phyloP scores from a whole-genome alignment of 2,113 vertebrate genomes.

The Etheostoma cragini region DNA sequence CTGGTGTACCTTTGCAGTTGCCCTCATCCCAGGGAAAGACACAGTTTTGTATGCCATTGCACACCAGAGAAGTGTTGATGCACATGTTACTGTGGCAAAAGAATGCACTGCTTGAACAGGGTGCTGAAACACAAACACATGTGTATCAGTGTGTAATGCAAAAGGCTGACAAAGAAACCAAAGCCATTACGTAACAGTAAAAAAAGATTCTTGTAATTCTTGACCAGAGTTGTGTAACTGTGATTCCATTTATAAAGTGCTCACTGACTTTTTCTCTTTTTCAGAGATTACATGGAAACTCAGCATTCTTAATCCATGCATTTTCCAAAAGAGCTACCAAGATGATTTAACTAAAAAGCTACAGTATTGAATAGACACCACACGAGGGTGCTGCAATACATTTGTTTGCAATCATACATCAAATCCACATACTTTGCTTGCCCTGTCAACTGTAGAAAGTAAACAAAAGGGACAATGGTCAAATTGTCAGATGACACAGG shows the following conservation, averaged over 20 bases:
- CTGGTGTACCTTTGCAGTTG: constrained; percentile 90
- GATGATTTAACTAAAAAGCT: neutral
- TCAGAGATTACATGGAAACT: neutral
- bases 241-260: neutral
- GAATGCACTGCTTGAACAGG: constrained; percentile 88
- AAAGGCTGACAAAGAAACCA: neutral
- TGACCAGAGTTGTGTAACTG: neutral
- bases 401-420: neutral
- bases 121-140: constrained; percentile 84
- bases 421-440: neutral
- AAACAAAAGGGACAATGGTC: neutral
- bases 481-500: constrained; percentile 2
- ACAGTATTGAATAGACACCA: constrained; percentile 10
- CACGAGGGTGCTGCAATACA: constrained; percentile 15
- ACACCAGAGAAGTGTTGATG: constrained; percentile 97
- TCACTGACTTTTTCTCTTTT: neutral
- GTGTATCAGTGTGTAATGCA: neutral
- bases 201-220: neutral
- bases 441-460: neutral
- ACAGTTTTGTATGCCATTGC: constrained; percentile 97
- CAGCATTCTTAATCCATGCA: neutral
- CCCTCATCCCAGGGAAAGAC: constrained; percentile 98
- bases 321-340: neutral
- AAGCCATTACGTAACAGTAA: neutral
- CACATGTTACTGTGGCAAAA: constrained; percentile 99